Evolutionary conservation across 2,888 invertebrate genomes (phyloP).

Genomic region (Tipula lateralis): DNA sequence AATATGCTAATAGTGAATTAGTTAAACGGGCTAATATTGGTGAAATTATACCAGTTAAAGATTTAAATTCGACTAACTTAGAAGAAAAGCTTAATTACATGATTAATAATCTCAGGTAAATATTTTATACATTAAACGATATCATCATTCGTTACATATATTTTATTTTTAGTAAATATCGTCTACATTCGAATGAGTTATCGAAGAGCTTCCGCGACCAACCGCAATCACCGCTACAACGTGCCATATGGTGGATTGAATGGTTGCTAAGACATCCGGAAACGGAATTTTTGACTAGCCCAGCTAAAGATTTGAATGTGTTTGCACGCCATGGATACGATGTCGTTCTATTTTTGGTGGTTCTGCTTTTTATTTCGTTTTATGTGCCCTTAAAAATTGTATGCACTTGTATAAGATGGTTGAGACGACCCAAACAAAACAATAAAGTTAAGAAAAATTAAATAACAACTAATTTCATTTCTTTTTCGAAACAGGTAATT

Average conservation of each 20-base stretch:
- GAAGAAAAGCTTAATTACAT: not conserved
- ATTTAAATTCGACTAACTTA: not conserved
- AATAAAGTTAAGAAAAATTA: not conserved
- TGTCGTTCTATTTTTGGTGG: not conserved
- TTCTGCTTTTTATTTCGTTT: not conserved
- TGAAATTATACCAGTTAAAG: not conserved
- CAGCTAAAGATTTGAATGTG: not conserved
- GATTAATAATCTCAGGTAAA: not conserved
- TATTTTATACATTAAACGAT: not conserved
- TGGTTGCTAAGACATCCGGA: constrained; percentile 31
- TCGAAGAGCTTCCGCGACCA: constrained; percentile 31
- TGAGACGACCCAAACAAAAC: not conserved
- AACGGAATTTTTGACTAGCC: not conserved
- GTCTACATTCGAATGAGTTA: not conserved
- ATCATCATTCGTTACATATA: not conserved
- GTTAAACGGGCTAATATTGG: not conserved
- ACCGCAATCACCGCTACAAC: constrained; percentile 31
- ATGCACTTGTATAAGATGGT: not conserved
- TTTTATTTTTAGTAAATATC: constrained; percentile 26
- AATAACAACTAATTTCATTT: not conserved
- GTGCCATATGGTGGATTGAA: constrained; percentile 33
- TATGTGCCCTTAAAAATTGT: not conserved
- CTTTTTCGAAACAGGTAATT: too few relatives aligned
- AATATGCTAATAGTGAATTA: constrained; percentile 35
- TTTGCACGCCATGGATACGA: constrained; percentile 25